Evolutionary conservation across 2,888 invertebrate species (phyloP), one percentile per base, ranked within the genome.

Genomic region (Adelphocoris suturalis): DNA sequence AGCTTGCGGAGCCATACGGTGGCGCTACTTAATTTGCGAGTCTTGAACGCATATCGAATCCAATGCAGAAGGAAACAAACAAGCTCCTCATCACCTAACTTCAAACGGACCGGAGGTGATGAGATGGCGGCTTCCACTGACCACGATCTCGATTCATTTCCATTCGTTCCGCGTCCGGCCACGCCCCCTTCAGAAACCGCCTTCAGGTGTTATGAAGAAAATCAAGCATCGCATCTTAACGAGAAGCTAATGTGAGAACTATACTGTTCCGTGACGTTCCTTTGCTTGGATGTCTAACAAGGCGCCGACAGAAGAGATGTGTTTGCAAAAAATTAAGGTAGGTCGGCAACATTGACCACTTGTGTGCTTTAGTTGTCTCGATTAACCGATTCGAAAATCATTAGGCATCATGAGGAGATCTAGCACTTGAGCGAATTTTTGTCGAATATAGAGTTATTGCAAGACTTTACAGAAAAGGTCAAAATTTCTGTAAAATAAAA

Each of bases 141-240:
- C 78, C 78, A 16, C 78, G 47, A 37, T 47, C 28, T 27, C 78
- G 28, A 37, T 16, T 46, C 78, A 80, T 80, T 80, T 80, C 78
- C 78, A 80, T 80, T 80, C 46, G 78, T 80, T 80, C 78, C 78
- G 46, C 37, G 46, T 19, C n/a, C 78, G 46, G 46, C 78, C 78
- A 80, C 78, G 78, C 78, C 78, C 14, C 19, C 78, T 47, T 7
- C 16, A 37, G 37, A 57, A 27, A 27, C 68, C 61, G 61, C 19
- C 19, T 68, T 13, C 23, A 23, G 68, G 19, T 13, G 68, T 23
- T 27, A 23, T 13, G 68, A 68, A 68, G 23, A 7, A 27, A 68
- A 68, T 68, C 68, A 27, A 68, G 23, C 68, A 1, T 68, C 68
- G 68, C 23, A n/a, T n/a, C 68, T 14, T 68, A 68, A 68, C 68